Percentiles rank a stretch among this genome's conserved stretches.
Conservation (phyloP, 2,888 invertebrate species). For the Drosophila hamatofila region DNA sequence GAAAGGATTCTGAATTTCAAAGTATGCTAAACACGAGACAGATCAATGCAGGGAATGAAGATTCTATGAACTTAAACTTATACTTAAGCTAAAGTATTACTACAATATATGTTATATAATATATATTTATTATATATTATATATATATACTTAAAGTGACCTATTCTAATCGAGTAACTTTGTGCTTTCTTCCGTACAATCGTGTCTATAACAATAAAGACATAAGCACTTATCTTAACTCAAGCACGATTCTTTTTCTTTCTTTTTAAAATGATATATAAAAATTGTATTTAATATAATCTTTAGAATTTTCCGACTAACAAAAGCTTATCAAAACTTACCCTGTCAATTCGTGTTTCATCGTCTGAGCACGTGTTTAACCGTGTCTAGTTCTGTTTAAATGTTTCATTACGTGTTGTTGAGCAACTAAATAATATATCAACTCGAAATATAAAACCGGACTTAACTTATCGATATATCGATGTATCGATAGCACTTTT, state of each 20-base stretch:
- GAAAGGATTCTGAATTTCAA: background rate
- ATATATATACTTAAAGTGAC: background rate
- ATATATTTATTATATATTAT: background rate
- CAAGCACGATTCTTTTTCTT: background rate
- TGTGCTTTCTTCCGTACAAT: background rate
- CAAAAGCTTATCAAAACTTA: background rate
- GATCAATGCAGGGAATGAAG: background rate
- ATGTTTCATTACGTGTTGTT: background rate
- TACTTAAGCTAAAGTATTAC: background rate
- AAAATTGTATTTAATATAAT: no score
- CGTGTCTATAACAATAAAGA: accelerated
- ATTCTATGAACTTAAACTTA: background rate
- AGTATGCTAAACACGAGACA: background rate
- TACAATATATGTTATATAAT: no score
- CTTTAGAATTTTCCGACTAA: background rate
- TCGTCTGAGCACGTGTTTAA: background rate
- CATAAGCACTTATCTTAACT: background rate
- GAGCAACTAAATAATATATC: background rate
- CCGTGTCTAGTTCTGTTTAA: background rate
- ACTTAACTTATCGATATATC: background rate
- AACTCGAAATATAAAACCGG: background rate
- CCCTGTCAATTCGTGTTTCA: background rate
- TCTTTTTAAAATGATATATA: background rate
- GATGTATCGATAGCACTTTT: background rate
- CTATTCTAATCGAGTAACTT: background rate